Evolutionary conservation across 2,888 invertebrate genomes (phyloP).

Genomic region (Brenthis ino): DNA sequence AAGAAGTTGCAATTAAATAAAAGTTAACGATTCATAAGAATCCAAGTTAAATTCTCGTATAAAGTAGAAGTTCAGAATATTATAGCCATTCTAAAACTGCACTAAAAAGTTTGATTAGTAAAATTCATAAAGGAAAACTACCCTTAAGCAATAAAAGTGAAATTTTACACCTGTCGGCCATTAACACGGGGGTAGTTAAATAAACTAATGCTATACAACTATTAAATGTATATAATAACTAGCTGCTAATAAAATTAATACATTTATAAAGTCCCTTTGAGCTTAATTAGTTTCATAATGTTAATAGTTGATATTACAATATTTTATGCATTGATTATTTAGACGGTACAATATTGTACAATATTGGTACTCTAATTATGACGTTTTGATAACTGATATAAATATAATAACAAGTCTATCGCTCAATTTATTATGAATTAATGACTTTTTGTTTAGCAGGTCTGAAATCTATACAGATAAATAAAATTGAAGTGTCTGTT

Average conservation of each 20-base stretch:
- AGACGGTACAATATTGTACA: not conserved
- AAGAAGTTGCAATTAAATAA: not conserved
- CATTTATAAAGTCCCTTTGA: conserved; percentile 30
- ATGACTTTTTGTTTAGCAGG: too few relatives aligned
- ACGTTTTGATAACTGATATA: too few relatives aligned
- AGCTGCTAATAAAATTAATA: conserved; percentile 34
- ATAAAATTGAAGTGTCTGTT: too few relatives aligned
- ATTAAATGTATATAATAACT: conserved; percentile 30
- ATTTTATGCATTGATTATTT: conserved; percentile 16
- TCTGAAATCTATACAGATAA: too few relatives aligned
- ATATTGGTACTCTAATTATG: too few relatives aligned
- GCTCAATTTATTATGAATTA: too few relatives aligned
- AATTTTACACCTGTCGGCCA: conserved; percentile 38
- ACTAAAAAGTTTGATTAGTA: conserved; percentile 34
- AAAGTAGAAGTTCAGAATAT: conserved; percentile 25
- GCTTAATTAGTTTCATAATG: conserved; percentile 23
- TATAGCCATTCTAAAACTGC: conserved; percentile 30
- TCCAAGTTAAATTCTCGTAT: conserved; percentile 2
- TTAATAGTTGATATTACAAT: conserved; percentile 27
- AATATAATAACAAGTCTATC: too few relatives aligned
- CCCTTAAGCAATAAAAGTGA: conserved; percentile 30
- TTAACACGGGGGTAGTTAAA: conserved; percentile 34
- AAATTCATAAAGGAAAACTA: conserved; percentile 36
- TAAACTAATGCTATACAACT: conserved; percentile 29
- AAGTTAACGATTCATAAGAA: conserved; percentile 19